Evolutionary conservation across 1,140 invertebrate genomes (phyloP), one percentile per base, ranked within the genome.

Genomic region (Holotrichia oblita): DNA sequence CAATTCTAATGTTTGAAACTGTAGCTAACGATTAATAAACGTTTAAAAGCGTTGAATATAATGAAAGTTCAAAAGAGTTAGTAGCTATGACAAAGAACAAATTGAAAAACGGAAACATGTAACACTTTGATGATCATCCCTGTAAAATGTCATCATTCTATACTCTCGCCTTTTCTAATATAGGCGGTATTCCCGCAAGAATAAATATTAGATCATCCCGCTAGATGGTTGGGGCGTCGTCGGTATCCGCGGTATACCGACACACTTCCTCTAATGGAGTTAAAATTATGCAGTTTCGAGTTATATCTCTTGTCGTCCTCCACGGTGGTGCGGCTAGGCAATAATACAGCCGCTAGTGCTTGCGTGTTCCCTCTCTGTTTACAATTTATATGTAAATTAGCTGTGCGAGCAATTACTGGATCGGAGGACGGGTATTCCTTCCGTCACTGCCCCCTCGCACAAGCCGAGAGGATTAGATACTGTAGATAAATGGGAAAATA

Each of bases 361-460:
- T 41, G 7, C 27, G 8, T 9, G 10, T 0, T 40, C 72, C 27
- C 34, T 41, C 40, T 73, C 72, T 73, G 72, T 73, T 73, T 73
- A 73, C 72, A 73, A 73, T 73, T 73, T 73, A 73, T 73, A 73
- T 73, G 72, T 73, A 73, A 73, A 73, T 73, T 73, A 73, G 72
- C 72, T 40, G 72, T n/a, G 61, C 61, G 27, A 73, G 40, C 72
- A 73, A 73, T 73, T 73, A 73, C 72, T 22, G 72, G 27, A n/a
- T 73, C 0, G 4, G 27, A 27, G 24, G 40, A 73, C 24, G 72
- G 12, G 64, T 34, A 14, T 14, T 6, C 17, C 64, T n/a, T n/a
- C n/a, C n/a, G n/a, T n/a, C n/a, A n/a, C n/a, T n/a, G n/a, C n/a
- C n/a, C n/a, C n/a, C n/a, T n/a, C n/a, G n/a, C n/a, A n/a, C n/a